A percentile compares a stretch with the other conserved stretches of the same genome.
Conservation (phyloP, 2,113 vertebrate genomes). For the Petroica traversi region DNA sequence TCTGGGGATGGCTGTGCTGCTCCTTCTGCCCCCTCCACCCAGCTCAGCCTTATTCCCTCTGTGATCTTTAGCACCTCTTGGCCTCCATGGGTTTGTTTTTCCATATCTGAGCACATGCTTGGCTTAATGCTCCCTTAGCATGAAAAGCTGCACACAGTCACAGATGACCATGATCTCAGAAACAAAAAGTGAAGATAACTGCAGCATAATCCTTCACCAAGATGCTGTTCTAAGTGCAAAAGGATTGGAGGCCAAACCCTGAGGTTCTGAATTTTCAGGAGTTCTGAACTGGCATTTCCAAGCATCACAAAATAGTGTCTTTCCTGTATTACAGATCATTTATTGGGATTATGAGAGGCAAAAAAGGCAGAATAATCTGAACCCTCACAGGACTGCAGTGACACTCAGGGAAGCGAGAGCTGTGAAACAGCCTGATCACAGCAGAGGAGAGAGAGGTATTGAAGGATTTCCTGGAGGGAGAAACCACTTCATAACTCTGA, state of each 20-base stretch:
- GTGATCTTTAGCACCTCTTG: accelerated
- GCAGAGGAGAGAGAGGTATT: no score
- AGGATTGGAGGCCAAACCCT: accelerated
- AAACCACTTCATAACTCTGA: background rate
- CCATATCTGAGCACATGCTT: background rate
- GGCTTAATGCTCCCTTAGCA: background rate
- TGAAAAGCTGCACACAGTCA: background rate
- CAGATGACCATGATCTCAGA: background rate
- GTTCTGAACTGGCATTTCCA: background rate
- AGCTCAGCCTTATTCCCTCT: background rate
- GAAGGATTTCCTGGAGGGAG: background rate
- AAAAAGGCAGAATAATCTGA: background rate
- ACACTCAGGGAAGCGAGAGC: accelerated
- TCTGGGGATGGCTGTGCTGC: background rate
- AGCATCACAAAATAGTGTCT: background rate
- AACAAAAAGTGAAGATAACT: background rate
- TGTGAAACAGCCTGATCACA: background rate
- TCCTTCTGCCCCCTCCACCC: accelerated
- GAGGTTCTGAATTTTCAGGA: background rate
- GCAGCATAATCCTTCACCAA: background rate
- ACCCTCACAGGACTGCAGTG: background rate
- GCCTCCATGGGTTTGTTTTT: background rate
- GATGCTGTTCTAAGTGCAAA: background rate
- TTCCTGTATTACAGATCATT: background rate
- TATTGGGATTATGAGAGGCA: background rate